Percentiles rank a stretch among this genome's conserved stretches.
Evolutionary conservation across 2,888 invertebrate genomes (phyloP).

Genomic region (Empis stercorea): DNA sequence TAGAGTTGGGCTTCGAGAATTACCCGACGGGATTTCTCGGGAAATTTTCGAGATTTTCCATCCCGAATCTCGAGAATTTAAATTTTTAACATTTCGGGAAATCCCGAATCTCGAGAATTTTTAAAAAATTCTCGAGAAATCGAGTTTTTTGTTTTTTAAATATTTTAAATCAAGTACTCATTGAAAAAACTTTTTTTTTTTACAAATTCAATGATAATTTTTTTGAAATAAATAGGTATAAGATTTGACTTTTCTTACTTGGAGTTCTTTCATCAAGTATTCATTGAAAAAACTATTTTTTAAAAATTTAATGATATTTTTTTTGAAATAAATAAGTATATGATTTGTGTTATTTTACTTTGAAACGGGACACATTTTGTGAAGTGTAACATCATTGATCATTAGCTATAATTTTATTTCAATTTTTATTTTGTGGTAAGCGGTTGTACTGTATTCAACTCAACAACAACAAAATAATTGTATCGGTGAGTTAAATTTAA

Average conservation of each 20-base stretch:
- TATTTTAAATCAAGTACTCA: background rate
- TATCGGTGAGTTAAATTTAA: no score
- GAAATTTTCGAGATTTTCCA: background rate
- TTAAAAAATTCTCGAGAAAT: background rate
- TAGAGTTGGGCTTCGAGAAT: conserved; percentile 3
- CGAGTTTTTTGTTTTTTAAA: background rate
- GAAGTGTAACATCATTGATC: no score
- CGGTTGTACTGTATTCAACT: no score
- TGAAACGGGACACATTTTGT: background rate
- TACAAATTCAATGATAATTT: background rate
- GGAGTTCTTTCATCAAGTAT: background rate
- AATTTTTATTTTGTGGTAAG: no score
- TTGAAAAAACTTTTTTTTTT: background rate
- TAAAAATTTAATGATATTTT: background rate
- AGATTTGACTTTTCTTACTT: background rate
- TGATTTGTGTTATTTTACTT: background rate
- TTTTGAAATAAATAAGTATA: no score
- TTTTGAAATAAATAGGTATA: no score
- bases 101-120: background rate
- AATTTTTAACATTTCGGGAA: background rate
- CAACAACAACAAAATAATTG: no score
- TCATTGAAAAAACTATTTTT: background rate
- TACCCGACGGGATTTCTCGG: conserved; percentile 2
- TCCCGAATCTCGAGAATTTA: conserved; percentile 4
- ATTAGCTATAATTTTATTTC: no score